A percentile compares a stretch with the other conserved stretches of the same genome.
phyloP scores from a whole-genome alignment of 2,797 vertebrate species.

The Heteromormyrus szaboi region DNA sequence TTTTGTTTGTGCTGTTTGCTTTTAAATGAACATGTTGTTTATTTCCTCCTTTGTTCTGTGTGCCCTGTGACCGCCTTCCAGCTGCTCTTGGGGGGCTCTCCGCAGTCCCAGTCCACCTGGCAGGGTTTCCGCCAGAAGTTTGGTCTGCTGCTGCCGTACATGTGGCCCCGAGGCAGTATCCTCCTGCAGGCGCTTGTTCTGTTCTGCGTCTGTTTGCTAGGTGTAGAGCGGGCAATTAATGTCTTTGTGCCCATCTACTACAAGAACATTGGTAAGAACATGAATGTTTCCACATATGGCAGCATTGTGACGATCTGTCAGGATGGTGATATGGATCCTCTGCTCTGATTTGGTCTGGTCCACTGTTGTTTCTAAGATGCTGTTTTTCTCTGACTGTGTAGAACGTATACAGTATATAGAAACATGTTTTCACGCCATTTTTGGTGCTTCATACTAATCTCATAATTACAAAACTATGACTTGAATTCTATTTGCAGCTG shows the following conservation, averaged over 20 bases:
- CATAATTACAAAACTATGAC: neutral
- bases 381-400: neutral
- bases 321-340: neutral
- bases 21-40: neutral
- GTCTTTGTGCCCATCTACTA: constrained; percentile 90
- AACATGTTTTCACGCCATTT: neutral
- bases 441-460: neutral
- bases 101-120: constrained; percentile 74
- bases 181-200: constrained; percentile 79
- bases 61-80: constrained; percentile 29
- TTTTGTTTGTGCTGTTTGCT: neutral
- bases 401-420: neutral
- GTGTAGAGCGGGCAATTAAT: constrained; percentile 77
- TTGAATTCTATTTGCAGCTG: neutral
- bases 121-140: constrained; percentile 73
- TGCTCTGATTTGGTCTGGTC: neutral
- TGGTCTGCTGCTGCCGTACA: constrained; percentile 73
- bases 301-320: neutral
- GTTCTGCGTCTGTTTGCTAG: constrained; percentile 80
- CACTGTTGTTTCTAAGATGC: neutral
- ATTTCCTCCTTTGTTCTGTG: neutral
- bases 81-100: constrained; percentile 56
- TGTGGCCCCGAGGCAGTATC: constrained; percentile 77
- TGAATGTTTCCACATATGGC: neutral
- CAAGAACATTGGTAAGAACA: constrained; percentile 80